These are phyloP conservation scores for Carpatolechia fugitivella DNA, from an alignment of 2,888 invertebrate genomes.

Conservation along the genomic window DNA sequence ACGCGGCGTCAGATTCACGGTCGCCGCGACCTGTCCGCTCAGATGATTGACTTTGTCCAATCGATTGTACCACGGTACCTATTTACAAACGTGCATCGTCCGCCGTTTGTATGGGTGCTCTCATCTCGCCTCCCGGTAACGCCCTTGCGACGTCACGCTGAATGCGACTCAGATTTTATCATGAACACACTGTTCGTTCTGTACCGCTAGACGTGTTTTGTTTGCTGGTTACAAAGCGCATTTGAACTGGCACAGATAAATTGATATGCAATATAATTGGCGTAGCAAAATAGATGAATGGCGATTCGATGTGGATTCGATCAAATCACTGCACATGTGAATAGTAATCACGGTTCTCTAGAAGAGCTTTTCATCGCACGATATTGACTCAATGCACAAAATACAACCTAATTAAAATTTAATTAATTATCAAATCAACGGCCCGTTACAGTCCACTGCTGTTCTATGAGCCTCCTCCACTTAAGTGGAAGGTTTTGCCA, in stretches of 20 bases:
- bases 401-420: too few relatives aligned
- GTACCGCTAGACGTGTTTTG: constrained; percentile 12
- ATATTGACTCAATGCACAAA: too few relatives aligned
- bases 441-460: too few relatives aligned
- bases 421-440: too few relatives aligned
- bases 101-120: constrained; percentile 43
- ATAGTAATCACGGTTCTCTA: too few relatives aligned
- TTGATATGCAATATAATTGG: background rate
- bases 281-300: background rate
- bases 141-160: constrained; percentile 50
- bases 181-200: constrained; percentile 10
- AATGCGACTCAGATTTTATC: constrained; percentile 46
- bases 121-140: constrained; percentile 35
- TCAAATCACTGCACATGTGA: too few relatives aligned
- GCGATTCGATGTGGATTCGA: too few relatives aligned
- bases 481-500: too few relatives aligned
- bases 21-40: constrained; percentile 65
- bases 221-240: background rate
- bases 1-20: constrained; percentile 65
- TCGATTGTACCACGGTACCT: constrained; percentile 61
- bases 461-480: too few relatives aligned
- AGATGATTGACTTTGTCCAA: constrained; percentile 74
- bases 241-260: constrained; percentile 8
- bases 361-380: too few relatives aligned
- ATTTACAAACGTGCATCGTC: constrained; percentile 54